A percentile compares a stretch with the other conserved stretches of the same genome.
Conservation (phyloP, 1,140 invertebrate genomes). For the Samia ricini region DNA sequence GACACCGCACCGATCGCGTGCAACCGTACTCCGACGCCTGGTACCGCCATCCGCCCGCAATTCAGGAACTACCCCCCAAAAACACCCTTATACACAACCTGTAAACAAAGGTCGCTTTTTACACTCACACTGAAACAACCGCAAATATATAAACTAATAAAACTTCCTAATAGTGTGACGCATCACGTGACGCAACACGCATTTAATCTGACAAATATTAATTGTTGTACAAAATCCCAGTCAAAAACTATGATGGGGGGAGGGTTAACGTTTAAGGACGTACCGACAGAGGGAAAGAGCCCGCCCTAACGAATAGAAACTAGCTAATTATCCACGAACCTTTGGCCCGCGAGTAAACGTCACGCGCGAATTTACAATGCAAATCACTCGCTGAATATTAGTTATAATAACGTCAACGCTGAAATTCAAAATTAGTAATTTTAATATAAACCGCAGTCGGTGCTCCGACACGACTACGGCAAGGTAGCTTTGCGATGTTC, state of each 20-base stretch:
- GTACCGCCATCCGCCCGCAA: slow-evolving; percentile 54
- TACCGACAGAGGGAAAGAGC: slow-evolving; percentile 41
- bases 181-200: slow-evolving; percentile 29
- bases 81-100: slow-evolving; percentile 32
- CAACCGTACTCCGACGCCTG: slow-evolving; percentile 50
- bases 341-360: slow-evolving; percentile 64
- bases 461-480: slow-evolving; percentile 59
- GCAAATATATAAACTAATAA: slow-evolving; percentile 18
- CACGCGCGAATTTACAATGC: slow-evolving; percentile 74
- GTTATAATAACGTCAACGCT: slow-evolving; percentile 64
- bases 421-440: slow-evolving; percentile 76
- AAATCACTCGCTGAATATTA: slow-evolving; percentile 74
- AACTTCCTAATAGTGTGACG: slow-evolving; percentile 23
- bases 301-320: slow-evolving; percentile 69
- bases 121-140: slow-evolving; percentile 17
- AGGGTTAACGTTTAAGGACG: slow-evolving; percentile 53
- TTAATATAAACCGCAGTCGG: slow-evolving; percentile 73
- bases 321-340: slow-evolving; percentile 74
- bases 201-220: slow-evolving; percentile 30
- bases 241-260: slow-evolving; percentile 22
- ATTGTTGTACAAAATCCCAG: slow-evolving; percentile 27
- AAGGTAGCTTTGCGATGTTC: slow-evolving; percentile 58
- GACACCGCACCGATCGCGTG: slow-evolving; percentile 58
- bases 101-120: slow-evolving; percentile 54
- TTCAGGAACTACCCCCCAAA: slow-evolving; percentile 52